Evolutionary conservation across 2,888 invertebrate genomes (phyloP).

Genomic region (Steinernema scapterisci): DNA sequence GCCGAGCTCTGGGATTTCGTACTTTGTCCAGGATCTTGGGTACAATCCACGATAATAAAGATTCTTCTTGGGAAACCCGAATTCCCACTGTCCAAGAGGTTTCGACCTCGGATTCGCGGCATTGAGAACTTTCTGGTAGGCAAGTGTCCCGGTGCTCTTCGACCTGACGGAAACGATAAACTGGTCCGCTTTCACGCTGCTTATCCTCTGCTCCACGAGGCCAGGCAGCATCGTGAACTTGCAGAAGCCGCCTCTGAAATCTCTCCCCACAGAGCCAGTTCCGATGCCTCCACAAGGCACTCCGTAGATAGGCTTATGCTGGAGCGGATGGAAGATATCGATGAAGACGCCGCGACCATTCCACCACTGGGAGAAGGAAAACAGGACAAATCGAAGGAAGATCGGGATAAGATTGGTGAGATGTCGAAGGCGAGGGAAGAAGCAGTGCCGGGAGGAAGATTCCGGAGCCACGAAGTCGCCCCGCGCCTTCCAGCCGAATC

Average conservation of each 20-base stretch:
- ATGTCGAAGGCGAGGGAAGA: conserved; percentile 51
- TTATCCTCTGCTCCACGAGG: conserved; percentile 81
- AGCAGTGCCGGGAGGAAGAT: conserved; percentile 40
- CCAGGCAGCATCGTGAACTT: conserved; percentile 85
- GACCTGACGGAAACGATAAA: conserved; percentile 81
- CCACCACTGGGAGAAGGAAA: conserved; percentile 48
- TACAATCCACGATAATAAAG: conserved; percentile 76
- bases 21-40: conserved; percentile 88
- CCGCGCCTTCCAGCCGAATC: conserved; percentile 50
- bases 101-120: conserved; percentile 23
- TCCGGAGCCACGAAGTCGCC: conserved; percentile 47
- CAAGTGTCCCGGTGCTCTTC: conserved; percentile 35
- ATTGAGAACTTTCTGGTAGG: conserved; percentile 61
- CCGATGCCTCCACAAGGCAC: conserved; percentile 70
- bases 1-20: conserved; percentile 80
- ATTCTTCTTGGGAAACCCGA: conserved; percentile 13
- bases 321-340: conserved; percentile 68
- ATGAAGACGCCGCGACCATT: conserved; percentile 68
- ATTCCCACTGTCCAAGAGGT: conserved; percentile 33
- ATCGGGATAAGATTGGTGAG: conserved; percentile 51
- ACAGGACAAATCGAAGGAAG: conserved; percentile 48
- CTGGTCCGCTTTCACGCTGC: conserved; percentile 71
- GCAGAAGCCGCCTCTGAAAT: conserved; percentile 84
- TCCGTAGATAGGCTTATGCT: conserved; percentile 65
- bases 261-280: conserved; percentile 83